Conservation (phyloP, 2,888 invertebrate genomes). For the Clivina fossor region DNA sequence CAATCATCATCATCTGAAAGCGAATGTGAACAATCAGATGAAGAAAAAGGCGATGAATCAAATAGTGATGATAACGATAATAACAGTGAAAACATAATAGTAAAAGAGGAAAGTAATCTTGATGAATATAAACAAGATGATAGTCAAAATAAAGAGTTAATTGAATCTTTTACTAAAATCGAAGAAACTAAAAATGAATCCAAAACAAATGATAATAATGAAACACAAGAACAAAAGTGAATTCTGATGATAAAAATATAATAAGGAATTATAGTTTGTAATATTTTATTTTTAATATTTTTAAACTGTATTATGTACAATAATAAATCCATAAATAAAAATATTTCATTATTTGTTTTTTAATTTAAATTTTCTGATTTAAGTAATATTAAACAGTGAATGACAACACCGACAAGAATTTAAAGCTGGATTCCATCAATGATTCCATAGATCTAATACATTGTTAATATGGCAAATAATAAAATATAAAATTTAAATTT, state of each 20-base stretch:
- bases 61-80: slow-evolving; percentile 36
- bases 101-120: slow-evolving; percentile 7
- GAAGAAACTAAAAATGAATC: neutral
- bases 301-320: too few species aligned
- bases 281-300: too few species aligned
- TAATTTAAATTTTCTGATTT: too few species aligned
- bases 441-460: too few species aligned
- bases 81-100: slow-evolving; percentile 44
- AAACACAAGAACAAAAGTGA: slow-evolving; percentile 37
- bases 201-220: neutral
- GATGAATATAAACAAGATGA: slow-evolving; percentile 34
- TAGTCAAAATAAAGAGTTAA: slow-evolving; percentile 35
- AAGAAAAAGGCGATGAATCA: slow-evolving; percentile 41
- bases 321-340: too few species aligned
- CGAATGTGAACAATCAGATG: slow-evolving; percentile 47
- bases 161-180: neutral
- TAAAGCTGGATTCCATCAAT: too few species aligned
- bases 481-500: too few species aligned
- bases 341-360: too few species aligned
- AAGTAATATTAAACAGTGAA: too few species aligned
- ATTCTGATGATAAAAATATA: slow-evolving; percentile 35
- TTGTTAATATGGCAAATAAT: too few species aligned
- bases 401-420: slow-evolving; percentile 29
- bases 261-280: too few species aligned
- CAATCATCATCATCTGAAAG: slow-evolving; percentile 42